Percentiles rank a stretch among this genome's conserved stretches.
Evolutionary conservation across 1,140 invertebrate species (phyloP).

Genomic region (Neodiprion lecontei): DNA sequence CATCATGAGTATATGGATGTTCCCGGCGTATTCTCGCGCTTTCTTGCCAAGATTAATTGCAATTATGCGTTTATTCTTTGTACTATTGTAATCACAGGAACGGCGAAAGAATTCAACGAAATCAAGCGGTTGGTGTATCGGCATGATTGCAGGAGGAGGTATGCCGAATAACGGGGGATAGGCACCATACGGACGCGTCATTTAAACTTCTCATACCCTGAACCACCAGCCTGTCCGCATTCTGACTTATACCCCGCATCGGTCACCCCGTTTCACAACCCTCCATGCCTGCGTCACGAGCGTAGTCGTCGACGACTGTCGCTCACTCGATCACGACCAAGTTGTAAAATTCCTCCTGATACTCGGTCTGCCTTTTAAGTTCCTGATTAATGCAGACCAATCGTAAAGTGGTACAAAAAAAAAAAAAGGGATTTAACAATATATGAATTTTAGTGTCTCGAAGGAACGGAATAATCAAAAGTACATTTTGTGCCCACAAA

Average conservation of each 20-base stretch:
- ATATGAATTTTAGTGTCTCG: too few relatives aligned
- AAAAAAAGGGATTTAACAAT: too few relatives aligned
- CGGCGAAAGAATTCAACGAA: not conserved
- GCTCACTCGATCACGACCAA: not conserved
- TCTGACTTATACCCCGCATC: constrained; percentile 62
- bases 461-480: too few relatives aligned
- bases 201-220: constrained; percentile 62
- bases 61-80: too few relatives aligned
- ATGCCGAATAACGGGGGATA: constrained; percentile 39
- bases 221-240: constrained; percentile 61
- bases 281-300: constrained; percentile 19
- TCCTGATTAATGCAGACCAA: too few relatives aligned
- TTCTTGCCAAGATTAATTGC: too few relatives aligned
- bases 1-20: too few relatives aligned
- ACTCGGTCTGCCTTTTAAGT: not conserved
- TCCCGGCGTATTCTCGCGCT: too few relatives aligned
- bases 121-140: not conserved
- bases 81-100: not conserved
- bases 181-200: constrained; percentile 63
- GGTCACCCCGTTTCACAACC: constrained; percentile 50
- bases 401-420: too few relatives aligned
- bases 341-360: constrained; percentile 9
- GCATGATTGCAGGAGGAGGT: not conserved
- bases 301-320: constrained; percentile 8
- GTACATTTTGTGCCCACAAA: too few relatives aligned